Percentiles rank a stretch among this genome's conserved stretches.
Conservation (phyloP, 1,140 invertebrate genomes). For the Listronotus oregonensis region DNA sequence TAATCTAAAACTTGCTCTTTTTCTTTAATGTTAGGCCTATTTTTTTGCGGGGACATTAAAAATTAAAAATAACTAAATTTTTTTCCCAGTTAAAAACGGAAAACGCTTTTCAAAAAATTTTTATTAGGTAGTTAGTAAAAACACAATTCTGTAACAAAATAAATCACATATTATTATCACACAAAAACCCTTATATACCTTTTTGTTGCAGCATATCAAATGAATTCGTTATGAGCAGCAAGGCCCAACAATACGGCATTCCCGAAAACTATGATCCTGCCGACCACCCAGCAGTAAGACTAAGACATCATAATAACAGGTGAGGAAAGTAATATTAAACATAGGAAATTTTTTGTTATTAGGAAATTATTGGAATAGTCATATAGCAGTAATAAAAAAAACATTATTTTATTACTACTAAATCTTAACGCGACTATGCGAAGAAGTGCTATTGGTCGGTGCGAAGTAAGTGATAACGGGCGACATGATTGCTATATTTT, state of each 20-base stretch:
- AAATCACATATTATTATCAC: not conserved
- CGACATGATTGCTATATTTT: too few species aligned
- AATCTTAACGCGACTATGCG: not conserved
- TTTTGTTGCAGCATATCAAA: conserved; percentile 19
- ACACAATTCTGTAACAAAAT: not conserved
- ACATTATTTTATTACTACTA: not conserved
- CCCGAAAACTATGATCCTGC: conserved; percentile 40
- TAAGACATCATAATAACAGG: conserved; percentile 34
- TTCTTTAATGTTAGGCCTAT: too few species aligned
- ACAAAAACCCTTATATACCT: not conserved
- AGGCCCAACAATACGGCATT: conserved; percentile 28
- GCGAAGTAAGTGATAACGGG: too few species aligned
- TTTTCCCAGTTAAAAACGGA: conserved; percentile 11
- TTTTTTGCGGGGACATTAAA: too few species aligned
- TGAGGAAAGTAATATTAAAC: conserved; percentile 2
- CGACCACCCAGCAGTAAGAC: conserved; percentile 41
- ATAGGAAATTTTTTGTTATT: not conserved
- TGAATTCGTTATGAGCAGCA: conserved; percentile 17
- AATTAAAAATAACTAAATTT: too few species aligned
- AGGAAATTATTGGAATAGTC: not conserved
- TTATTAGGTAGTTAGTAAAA: not conserved
- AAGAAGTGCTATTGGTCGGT: too few species aligned
- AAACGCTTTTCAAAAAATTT: conserved; percentile 1
- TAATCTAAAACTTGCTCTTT: too few species aligned
- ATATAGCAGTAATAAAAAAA: too few species aligned